Percentiles rank a stretch among this genome's conserved stretches.
phyloP scores from a whole-genome alignment of 2,888 invertebrate genomes.

The Cantharis lateralis region DNA sequence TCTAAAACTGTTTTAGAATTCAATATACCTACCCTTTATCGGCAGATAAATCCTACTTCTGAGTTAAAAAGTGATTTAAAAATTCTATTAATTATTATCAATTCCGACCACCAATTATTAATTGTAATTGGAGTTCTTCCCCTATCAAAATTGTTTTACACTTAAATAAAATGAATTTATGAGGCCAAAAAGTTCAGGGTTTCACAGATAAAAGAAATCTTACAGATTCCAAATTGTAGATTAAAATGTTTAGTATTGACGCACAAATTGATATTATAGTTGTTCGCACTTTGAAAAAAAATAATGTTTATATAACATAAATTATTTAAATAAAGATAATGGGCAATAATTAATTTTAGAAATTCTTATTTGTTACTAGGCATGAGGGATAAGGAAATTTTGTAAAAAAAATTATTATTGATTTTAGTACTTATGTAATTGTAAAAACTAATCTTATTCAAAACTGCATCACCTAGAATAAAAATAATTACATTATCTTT shows the following conservation, averaged over 20 bases:
- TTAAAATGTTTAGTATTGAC: constrained; percentile 8
- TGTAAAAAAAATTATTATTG: background rate
- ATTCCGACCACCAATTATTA: background rate
- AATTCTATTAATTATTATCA: background rate
- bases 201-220: constrained; percentile 5
- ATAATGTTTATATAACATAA: background rate
- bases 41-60: background rate
- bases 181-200: constrained; percentile 11
- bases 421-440: background rate
- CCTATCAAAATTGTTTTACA: background rate
- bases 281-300: background rate
- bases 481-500: background rate
- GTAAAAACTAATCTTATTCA: background rate
- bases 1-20: background rate
- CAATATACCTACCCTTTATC: background rate
- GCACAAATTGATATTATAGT: background rate
- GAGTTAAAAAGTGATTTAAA: background rate
- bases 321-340: background rate
- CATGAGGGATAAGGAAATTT: background rate
- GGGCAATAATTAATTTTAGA: background rate
- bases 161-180: background rate
- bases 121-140: background rate
- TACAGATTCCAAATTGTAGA: background rate
- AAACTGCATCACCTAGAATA: background rate
- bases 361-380: background rate